Base-by-base conservation (phyloP, 2,888 invertebrate genomes). In the Baccha elongata region DNA sequence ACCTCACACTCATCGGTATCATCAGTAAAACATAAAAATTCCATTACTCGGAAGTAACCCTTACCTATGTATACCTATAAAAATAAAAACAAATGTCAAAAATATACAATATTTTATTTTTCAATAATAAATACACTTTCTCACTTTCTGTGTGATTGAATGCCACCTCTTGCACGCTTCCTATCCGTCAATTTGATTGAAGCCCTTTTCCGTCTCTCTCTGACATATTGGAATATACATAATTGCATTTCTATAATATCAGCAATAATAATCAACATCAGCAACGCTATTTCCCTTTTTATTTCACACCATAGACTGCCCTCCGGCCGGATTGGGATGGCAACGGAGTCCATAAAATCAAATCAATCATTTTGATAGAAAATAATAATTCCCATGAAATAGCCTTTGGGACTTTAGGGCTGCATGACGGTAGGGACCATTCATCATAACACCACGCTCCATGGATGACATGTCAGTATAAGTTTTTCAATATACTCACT, bases 291-390 rank as follows among this genome's bases (percentile, higher is more conserved):
- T 44, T 44, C 50, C 8, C 21, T 52, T 29, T 26, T 53, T 23
- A 15, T 58, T 35, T 21, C 32, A 52, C 44, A 44, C 40, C 52
- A 37, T 40, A 50, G 21, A 15, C 15, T 21, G 37, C 8, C 11
- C 7, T 10, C 11, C 8, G 23, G 23, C 19, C 11, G 37, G 19
- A 35, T 17, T 42, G 42, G n/a, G 8, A 32, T 32, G 1, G 3
- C 7, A 32, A 19, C 21, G 42, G 11, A 50, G 78, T 76, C 67
- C 72, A 42, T 72, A 71, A 75, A 83, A 83, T 76, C 81, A 83
- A 76, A 83, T 83, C 81, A 83, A 83, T 83, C 76, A 83, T 76
- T 83, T 76, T 83, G 65, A 83, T 76, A 76, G 76, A 83, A 83
- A 83, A 76, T 76, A 83, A 76, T 76, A 76, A 83, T 83, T 68